Evolutionary conservation across 1,140 invertebrate species (phyloP), one percentile per base, ranked within the genome.

Genomic region (Lamellibrachia luymesi): DNA sequence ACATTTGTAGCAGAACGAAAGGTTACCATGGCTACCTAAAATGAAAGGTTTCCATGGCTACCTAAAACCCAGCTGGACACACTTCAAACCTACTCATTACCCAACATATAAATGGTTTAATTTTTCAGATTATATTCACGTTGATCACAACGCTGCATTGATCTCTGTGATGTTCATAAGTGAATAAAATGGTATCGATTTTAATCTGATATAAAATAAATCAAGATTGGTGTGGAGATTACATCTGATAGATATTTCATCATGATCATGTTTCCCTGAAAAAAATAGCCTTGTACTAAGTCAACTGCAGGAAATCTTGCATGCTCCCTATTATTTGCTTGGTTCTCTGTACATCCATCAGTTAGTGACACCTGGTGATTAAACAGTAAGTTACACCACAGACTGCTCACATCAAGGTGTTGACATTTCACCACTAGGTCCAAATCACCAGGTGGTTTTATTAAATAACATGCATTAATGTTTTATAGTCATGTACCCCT

Each of bases 281-380:
- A 56, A 6, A 13, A 56, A 56, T 56, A 56, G 52, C 52, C 52
- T 56, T 56, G 52, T 56, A 56, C 52, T 7, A 22, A 80, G 25
- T 80, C 64, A 80, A 38, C 38, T 38, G 13, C 13, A 80, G 64
- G 25, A 22, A 6, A 80, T 80, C 1, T 22, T 22, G 17, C 8
- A 22, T 2, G 17, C 64, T 22, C 64, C 0, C 64, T 80, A 22
- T 80, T 80, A 22, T 80, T 2, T 22, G 64, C 25, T 22, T 80
- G 64, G 25, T 22, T 80, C 17, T 80, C 13, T 80, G 64, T 22
- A 13, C 2, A 22, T 80, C 2, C 64, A 80, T 80, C 64, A 80
- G 64, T 80, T 80, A 80, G 64, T 80, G 64, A 80, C 64, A 80
- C 64, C 64, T 80, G 64, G 64, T 80, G 64, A 80, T 80, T 80